Evolutionary conservation across 92 coral and sea anemone genomes (phyloP), one percentile per base, ranked within the genome.

Genomic region (Porites evermanni): DNA sequence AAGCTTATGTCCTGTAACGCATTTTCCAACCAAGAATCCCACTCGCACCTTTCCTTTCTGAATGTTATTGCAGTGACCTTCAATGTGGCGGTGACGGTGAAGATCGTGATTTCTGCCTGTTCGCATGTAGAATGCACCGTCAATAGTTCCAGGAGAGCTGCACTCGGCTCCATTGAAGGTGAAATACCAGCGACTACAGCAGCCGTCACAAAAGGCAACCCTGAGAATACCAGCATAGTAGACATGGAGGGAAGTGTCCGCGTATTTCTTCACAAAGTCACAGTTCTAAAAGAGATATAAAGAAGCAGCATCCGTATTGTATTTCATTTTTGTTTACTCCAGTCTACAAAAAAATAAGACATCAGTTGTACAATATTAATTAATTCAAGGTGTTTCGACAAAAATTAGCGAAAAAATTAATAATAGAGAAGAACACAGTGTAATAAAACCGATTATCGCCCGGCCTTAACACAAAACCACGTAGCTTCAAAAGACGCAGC

Each of bases 171-270:
- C 83, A 73, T 91, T 84, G 87, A 91, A 83, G 53, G 71, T 91
- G 58, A 91, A 87, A 77, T 83, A 91, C 94, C 94, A 91, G 26
- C 92, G 92, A 69, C 87, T 78, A 71, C 92, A 89, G 89, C 92
- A 89, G 26, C 0, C 0, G 74, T 89, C 18, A 71, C 92, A 89
- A 0, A 2, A 4, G 54, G 12, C 6, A 38, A 89, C 53, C 73
- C 92, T 70, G 60, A 83, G 71, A 69, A n/a, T 59, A 13, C 92
- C 88, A 53, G 85, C 79, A 72, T 59, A 85, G 78, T 64, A 85
- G 7, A 85, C 84, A 67, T 32, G 89, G 29, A 85, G 84, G 26
- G 77, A 24, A 50, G 86, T 82, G 29, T 82, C 75, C 8, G 18
- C 7, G 67, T 53, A 29, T 2, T 82, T 70, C 79, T 83, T 83